Percentiles rank a stretch among this genome's conserved stretches.
Evolutionary conservation across 2,797 vertebrate species (phyloP).

Genomic region (Carcharodon carcharias): DNA sequence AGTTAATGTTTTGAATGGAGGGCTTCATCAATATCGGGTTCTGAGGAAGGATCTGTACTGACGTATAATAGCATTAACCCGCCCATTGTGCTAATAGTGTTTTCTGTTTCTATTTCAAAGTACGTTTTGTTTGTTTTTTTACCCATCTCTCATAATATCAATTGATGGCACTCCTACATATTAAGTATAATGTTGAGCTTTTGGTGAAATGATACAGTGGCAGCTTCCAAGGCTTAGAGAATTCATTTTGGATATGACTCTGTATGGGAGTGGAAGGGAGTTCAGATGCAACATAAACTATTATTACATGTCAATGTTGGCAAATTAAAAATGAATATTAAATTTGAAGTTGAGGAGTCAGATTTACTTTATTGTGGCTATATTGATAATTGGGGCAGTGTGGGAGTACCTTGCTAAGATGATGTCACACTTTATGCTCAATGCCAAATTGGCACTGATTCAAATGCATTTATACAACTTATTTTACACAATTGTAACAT

Average conservation of each 20-base stretch:
- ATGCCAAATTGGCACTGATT: too few relatives aligned
- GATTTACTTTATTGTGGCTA: neutral
- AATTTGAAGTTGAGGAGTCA: neutral
- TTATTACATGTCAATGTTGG: neutral
- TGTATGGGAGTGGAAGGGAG: neutral
- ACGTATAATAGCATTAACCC: neutral
- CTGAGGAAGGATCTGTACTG: neutral
- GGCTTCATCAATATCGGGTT: neutral
- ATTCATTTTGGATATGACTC: neutral
- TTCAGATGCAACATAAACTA: neutral
- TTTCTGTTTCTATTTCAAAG: neutral
- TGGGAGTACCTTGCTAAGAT: too few relatives aligned
- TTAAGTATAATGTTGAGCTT: neutral
- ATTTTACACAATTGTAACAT: too few relatives aligned
- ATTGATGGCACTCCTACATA: neutral
- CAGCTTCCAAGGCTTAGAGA: neutral
- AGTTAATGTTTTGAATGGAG: neutral
- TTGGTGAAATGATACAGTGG: neutral
- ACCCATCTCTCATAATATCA: neutral
- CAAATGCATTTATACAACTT: too few relatives aligned
- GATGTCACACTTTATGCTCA: too few relatives aligned
- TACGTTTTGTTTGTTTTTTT: neutral
- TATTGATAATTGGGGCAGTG: too few relatives aligned
- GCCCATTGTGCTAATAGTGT: neutral
- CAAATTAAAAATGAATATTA: neutral